Evolutionary conservation across 2,888 invertebrate species (phyloP).

Genomic region (Eilema caniola): DNA sequence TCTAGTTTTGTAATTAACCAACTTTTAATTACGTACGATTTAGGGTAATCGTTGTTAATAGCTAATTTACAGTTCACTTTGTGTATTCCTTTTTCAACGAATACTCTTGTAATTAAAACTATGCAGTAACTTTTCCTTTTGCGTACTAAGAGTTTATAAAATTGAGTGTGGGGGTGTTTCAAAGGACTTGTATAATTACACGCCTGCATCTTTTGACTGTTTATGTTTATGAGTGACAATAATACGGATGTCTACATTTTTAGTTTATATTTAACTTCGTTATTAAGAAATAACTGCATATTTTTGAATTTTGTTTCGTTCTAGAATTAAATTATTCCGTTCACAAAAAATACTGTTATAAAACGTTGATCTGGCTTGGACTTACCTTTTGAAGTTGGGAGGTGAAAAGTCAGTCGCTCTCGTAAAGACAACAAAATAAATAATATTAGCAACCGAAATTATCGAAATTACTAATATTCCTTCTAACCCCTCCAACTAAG

Average conservation of each 20-base stretch:
- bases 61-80: not conserved
- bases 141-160: not conserved
- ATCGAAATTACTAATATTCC: too few relatives aligned
- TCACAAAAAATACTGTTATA: not conserved
- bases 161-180: not conserved
- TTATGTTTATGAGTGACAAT: conserved; percentile 27
- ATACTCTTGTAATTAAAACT: conserved; percentile 1
- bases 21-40: conserved; percentile 1
- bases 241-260: conserved; percentile 40
- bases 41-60: not conserved
- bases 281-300: not conserved
- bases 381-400: too few relatives aligned
- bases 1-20: not conserved
- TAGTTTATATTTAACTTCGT: not conserved
- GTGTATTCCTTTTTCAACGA: not conserved
- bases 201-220: conserved; percentile 23
- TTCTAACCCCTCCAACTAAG: too few relatives aligned
- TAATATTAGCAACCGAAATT: too few relatives aligned
- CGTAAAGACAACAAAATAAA: too few relatives aligned
- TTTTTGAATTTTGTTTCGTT: not conserved
- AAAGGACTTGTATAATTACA: conserved; percentile 28
- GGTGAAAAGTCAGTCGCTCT: too few relatives aligned
- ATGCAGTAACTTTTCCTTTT: not conserved
- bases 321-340: not conserved
- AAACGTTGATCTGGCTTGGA: too few relatives aligned